Conservation (phyloP, 2,113 vertebrate species). For the Gulo gulo region DNA sequence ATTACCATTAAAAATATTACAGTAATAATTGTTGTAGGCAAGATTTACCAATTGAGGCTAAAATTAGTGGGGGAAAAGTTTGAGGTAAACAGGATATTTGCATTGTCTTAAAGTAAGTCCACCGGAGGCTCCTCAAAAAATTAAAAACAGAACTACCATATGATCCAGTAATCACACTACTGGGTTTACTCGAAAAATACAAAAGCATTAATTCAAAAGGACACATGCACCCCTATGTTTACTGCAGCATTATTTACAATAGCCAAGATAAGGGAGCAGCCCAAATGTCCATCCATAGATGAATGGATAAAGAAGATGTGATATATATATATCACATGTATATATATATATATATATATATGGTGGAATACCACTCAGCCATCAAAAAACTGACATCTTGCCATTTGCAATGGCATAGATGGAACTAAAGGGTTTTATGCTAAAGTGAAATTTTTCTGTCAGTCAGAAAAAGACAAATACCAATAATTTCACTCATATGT, state of each 20-base stretch:
- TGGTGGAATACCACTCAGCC: too few relatives aligned
- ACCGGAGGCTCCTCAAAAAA: neutral
- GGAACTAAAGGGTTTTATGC: too few relatives aligned
- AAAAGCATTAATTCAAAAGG: neutral
- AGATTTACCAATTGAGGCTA: neutral
- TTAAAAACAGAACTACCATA: neutral
- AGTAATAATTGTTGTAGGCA: neutral
- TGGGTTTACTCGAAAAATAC: neutral
- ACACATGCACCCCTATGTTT: neutral
- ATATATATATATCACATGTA: too few relatives aligned
- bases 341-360: too few relatives aligned
- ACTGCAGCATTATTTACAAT: neutral
- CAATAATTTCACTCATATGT: too few relatives aligned
- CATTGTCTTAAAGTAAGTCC: neutral
- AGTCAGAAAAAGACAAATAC: too few relatives aligned
- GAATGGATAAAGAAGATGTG: neutral
- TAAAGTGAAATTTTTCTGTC: too few relatives aligned
- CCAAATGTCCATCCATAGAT: neutral
- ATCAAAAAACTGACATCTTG: too few relatives aligned
- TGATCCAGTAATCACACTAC: neutral
- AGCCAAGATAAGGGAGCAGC: neutral
- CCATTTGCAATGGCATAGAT: too few relatives aligned
- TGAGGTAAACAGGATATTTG: neutral
- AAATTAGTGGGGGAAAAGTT: neutral
- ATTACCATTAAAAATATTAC: neutral